phyloP scores from a whole-genome alignment of 64 coral and sea anemone species.

The Actinia equina region DNA sequence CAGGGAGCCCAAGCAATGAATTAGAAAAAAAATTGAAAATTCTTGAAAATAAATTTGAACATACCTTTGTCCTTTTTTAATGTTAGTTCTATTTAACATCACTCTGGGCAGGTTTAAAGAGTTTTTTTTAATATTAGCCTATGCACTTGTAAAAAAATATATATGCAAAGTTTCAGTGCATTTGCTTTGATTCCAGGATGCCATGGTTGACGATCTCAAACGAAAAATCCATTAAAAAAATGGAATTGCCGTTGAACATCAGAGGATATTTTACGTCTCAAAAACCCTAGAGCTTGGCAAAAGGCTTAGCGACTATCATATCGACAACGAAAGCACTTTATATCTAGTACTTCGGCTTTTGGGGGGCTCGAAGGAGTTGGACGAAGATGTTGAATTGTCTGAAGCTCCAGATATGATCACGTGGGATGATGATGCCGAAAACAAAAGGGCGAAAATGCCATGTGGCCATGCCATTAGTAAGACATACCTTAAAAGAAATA shows the following conservation, averaged over 20 bases:
- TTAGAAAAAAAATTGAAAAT: too few species aligned
- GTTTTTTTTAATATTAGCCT: too few species aligned
- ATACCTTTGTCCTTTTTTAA: too few species aligned
- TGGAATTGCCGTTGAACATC: slow-evolving; percentile 12
- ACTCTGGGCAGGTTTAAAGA: too few species aligned
- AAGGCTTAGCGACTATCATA: slow-evolving; percentile 19
- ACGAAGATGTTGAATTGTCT: slow-evolving; percentile 51
- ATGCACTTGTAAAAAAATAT: too few species aligned
- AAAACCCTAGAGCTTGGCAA: slow-evolving; percentile 27
- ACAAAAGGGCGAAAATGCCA: slow-evolving; percentile 84
- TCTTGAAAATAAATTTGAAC: too few species aligned
- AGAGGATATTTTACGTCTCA: slow-evolving; percentile 5
- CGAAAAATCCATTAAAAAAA: slow-evolving; percentile 9
- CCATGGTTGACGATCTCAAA: slow-evolving; percentile 33
- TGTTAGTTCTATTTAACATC: too few species aligned
- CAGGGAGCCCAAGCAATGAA: too few species aligned
- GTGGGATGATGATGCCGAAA: slow-evolving; percentile 87
- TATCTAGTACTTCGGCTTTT: not conserved
- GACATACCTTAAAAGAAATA: too few species aligned
- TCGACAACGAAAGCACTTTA: not conserved
- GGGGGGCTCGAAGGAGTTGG: slow-evolving; percentile 34
- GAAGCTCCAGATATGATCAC: slow-evolving; percentile 92
- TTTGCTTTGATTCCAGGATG: too few species aligned
- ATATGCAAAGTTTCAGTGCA: too few species aligned
- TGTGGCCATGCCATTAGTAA: slow-evolving; percentile 89